These are phyloP conservation scores for Ardeotis arabs DNA, from an alignment of 2,113 vertebrate genomes.

Conservation along the genomic window DNA sequence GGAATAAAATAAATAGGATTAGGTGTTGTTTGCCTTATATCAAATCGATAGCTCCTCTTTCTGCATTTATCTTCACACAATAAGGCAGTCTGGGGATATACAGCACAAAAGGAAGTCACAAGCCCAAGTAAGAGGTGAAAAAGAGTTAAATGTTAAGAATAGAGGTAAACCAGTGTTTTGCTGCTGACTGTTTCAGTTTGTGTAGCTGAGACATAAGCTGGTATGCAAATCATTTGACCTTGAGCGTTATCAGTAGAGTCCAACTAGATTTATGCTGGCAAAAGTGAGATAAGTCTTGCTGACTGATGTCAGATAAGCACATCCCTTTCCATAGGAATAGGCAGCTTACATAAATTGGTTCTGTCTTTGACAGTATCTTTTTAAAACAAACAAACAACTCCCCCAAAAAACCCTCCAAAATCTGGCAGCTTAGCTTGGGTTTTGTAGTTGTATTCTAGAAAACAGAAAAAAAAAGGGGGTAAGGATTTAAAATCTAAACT, in stretches of 20 bases:
- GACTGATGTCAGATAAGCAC: neutral
- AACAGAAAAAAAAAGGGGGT: neutral
- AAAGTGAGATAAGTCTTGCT: neutral
- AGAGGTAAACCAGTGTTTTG: neutral
- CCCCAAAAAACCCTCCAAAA: rapidly evolving
- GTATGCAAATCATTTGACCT: neutral
- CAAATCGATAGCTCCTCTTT: neutral
- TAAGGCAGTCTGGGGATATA: neutral
- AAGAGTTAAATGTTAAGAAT: neutral
- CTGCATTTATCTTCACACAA: neutral
- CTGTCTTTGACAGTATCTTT: neutral
- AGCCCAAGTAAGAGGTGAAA: neutral
- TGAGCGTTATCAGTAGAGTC: neutral
- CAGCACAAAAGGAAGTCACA: neutral
- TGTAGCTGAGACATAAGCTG: neutral
- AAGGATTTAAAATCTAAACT: neutral
- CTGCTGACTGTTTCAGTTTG: neutral
- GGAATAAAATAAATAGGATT: neutral
- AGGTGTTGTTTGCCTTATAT: neutral
- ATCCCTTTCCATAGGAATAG: neutral
- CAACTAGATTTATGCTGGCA: neutral
- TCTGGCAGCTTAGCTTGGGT: neutral
- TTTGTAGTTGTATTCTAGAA: neutral
- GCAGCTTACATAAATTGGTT: neutral
- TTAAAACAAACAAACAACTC: neutral